Base-by-base conservation (phyloP, 1,140 invertebrate species). In the Vanessa atalanta region DNA sequence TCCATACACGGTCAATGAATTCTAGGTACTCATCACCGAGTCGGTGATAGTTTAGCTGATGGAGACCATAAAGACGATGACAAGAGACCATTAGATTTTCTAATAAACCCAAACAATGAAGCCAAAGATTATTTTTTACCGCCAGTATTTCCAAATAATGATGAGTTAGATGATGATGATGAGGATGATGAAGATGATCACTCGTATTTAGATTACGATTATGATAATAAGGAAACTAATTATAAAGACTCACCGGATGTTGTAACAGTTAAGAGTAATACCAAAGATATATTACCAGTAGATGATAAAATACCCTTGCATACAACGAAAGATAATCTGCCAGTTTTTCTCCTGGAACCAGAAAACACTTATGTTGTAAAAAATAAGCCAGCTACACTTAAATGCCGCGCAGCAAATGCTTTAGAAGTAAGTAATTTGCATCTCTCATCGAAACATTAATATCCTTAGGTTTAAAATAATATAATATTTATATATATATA, bases 321-420 rank as follows among this genome's bases (percentile, higher is more conserved):
- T 47, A 91, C 93, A 43, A 88, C 93, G 48, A 93, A 94, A 48
- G 94, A 95, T 68, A 94, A 95, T 73, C 90, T 96, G 31, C 97
- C 97, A 0, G 94, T 96, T 74, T 98, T 98, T 88, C 90, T 97
- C 26, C 94, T 95, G 63, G 96, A 98, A 82, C 97, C 97, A 0
- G 94, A 96, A 81, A 95, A 97, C 87, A 94, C 96, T 14, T 98
- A 95, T 93, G 96, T 98, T 73, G 95, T 97, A 53, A 97, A 97
- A 90, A 97, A 95, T 88, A 97, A 97, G 86, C 95, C 97, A 1
- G 97, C 96, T 1, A 95, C 94, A 0, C 92, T 98, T 47, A 95
- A 95, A 67, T 98, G 97, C 86, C 94, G 95, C 70, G 97, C 96
- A 8, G 95, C 96, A 12, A 96, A 97, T 88, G 96, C 97, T 71